Percentiles rank a stretch among this genome's conserved stretches.
phyloP scores from a whole-genome alignment of 2,113 vertebrate species.

The Aldabrachelys gigantea region DNA sequence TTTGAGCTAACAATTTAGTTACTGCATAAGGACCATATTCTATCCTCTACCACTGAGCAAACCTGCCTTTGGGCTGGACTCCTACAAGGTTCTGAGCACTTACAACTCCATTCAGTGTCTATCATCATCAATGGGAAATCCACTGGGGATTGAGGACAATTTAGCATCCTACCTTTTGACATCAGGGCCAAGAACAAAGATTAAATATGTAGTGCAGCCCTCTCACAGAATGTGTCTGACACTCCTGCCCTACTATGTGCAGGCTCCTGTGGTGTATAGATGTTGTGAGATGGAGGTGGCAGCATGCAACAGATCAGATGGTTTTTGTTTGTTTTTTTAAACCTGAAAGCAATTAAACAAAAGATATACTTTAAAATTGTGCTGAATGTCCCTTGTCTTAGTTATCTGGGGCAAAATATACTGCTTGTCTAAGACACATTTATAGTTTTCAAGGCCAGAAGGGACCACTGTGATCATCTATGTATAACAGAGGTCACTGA shows the following conservation, averaged over 20 bases:
- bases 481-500: background rate
- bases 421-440: background rate
- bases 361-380: background rate
- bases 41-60: background rate
- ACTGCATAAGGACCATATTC: background rate
- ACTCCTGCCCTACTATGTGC: background rate
- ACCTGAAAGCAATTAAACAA: background rate
- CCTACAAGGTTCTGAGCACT: background rate
- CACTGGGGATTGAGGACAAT: background rate
- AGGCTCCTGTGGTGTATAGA: rapidly evolving
- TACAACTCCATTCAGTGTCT: background rate
- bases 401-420: background rate
- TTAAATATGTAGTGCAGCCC: background rate
- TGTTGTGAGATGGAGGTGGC: background rate
- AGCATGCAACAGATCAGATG: background rate
- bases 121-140: background rate
- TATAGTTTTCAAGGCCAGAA: background rate
- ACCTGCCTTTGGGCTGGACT: background rate
- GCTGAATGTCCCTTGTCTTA: background rate
- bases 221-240: background rate
- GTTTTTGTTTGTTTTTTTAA: background rate
- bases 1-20: background rate
- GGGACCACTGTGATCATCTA: background rate
- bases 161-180: background rate
- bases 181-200: background rate